Evolutionary conservation across 1,140 invertebrate genomes (phyloP).

Genomic region (Pogonognathellus flavescens): DNA sequence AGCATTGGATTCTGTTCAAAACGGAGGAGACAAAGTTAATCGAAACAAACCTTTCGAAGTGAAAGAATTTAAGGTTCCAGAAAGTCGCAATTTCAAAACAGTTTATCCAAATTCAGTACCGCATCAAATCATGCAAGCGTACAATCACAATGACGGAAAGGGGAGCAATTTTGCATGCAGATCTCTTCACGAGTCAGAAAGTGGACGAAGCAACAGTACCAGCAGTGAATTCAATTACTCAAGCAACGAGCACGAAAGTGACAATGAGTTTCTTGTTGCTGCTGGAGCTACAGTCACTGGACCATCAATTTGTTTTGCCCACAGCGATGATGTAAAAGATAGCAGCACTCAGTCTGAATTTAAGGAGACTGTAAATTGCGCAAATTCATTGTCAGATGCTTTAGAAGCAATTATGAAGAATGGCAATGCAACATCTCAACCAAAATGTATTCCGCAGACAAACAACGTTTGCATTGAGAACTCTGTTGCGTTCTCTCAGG

Average conservation of each 20-base stretch:
- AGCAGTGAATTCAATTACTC: constrained; percentile 56
- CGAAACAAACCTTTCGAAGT: constrained; percentile 57
- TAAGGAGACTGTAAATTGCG: background rate
- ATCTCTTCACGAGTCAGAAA: constrained; percentile 4
- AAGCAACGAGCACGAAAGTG: constrained; percentile 64
- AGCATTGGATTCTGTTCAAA: constrained; percentile 69
- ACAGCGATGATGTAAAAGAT: no score
- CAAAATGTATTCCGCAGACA: no score
- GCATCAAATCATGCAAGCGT: constrained; percentile 56
- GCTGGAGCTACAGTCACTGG: constrained; percentile 62
- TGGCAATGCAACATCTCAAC: background rate
- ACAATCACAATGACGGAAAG: background rate
- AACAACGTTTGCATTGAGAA: background rate
- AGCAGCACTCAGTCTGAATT: background rate
- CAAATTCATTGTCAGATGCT: background rate
- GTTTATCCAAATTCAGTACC: constrained; percentile 41
- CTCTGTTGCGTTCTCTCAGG: background rate
- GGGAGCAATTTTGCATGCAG: background rate
- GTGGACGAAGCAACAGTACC: constrained; percentile 31
- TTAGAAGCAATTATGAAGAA: background rate
- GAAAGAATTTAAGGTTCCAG: constrained; percentile 3
- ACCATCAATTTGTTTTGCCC: constrained; percentile 62
- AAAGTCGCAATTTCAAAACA: background rate
- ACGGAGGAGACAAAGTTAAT: background rate
- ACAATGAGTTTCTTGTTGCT: constrained; percentile 54